Percentiles rank a stretch among this genome's conserved stretches.
Evolutionary conservation across 2,797 vertebrate species (phyloP).

Genomic region (Bryconaethiops microstoma): DNA sequence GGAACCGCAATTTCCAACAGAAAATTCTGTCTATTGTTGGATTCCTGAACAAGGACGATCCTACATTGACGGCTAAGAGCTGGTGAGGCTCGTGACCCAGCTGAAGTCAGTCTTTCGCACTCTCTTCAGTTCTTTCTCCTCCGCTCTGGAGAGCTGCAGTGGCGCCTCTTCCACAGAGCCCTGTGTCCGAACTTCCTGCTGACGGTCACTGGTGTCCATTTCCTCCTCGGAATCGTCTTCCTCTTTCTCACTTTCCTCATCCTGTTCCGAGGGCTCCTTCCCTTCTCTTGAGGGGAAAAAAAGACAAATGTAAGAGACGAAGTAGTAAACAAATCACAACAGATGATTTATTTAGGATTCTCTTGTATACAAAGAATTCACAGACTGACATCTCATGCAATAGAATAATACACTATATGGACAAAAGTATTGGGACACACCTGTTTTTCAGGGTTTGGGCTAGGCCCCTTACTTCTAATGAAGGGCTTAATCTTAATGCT

Average conservation of each 20-base stretch:
- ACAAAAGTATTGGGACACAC: too few relatives aligned
- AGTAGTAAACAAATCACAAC: neutral
- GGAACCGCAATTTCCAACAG: neutral
- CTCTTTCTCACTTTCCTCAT: conserved; percentile 84
- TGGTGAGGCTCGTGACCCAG: conserved; percentile 78
- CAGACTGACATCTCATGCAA: too few relatives aligned
- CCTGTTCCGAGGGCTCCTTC: conserved; percentile 70
- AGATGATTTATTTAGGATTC: neutral
- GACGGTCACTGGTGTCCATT: conserved; percentile 54
- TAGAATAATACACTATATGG: too few relatives aligned
- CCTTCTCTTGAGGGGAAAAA: conserved; percentile 58
- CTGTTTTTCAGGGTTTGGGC: too few relatives aligned
- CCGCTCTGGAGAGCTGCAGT: conserved; percentile 78
- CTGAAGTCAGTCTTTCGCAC: conserved; percentile 86
- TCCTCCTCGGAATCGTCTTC: conserved; percentile 84
- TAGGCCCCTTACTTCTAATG: too few relatives aligned
- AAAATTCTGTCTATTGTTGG: too few relatives aligned
- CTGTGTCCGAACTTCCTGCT: conserved; percentile 37
- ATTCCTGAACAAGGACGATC: neutral
- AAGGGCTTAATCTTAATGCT: too few relatives aligned
- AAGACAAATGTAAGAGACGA: neutral
- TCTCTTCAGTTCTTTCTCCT: conserved; percentile 82
- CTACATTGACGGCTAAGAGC: conserved; percentile 52
- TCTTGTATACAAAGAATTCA: too few relatives aligned
- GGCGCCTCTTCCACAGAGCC: conserved; percentile 56